A percentile compares a stretch with the other conserved stretches of the same genome.
Conservation (phyloP, 2,888 invertebrate species). For the Drosophila testacea region DNA sequence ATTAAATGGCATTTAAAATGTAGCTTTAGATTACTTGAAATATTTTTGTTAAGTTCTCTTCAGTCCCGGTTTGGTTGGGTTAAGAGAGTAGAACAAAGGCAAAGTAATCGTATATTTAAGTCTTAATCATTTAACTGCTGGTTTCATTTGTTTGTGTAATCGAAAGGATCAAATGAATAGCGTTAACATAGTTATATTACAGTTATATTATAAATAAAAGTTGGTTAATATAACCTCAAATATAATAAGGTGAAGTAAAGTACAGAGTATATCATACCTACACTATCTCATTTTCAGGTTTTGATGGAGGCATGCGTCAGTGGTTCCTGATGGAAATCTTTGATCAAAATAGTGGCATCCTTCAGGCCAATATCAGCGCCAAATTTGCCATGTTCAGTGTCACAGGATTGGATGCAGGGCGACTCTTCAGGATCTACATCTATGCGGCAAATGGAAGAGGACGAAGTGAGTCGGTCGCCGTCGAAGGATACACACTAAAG, state of each 20-base stretch:
- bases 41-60: conserved; percentile 43
- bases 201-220: no score
- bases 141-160: neutral
- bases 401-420: conserved; percentile 91
- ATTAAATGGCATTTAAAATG: conserved; percentile 75
- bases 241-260: neutral
- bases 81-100: neutral
- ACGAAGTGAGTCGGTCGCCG: conserved; percentile 89
- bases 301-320: conserved; percentile 91
- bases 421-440: conserved; percentile 91
- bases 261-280: no score
- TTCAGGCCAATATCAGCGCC: conserved; percentile 89
- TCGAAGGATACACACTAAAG: conserved; percentile 91
- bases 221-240: neutral
- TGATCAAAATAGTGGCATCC: conserved; percentile 88
- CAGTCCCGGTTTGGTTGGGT: neutral
- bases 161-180: neutral
- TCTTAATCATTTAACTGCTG: conserved; percentile 20
- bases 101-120: conserved; percentile 1
- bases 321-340: conserved; percentile 90
- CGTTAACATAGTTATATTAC: neutral
- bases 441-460: conserved; percentile 94
- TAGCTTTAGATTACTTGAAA: conserved; percentile 67
- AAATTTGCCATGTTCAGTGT: conserved; percentile 91
- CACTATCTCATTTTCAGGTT: conserved; percentile 84